Evolutionary conservation across 2,113 vertebrate species (phyloP), one percentile per base, ranked within the genome.

Genomic region (Crotophaga sulcirostris): DNA sequence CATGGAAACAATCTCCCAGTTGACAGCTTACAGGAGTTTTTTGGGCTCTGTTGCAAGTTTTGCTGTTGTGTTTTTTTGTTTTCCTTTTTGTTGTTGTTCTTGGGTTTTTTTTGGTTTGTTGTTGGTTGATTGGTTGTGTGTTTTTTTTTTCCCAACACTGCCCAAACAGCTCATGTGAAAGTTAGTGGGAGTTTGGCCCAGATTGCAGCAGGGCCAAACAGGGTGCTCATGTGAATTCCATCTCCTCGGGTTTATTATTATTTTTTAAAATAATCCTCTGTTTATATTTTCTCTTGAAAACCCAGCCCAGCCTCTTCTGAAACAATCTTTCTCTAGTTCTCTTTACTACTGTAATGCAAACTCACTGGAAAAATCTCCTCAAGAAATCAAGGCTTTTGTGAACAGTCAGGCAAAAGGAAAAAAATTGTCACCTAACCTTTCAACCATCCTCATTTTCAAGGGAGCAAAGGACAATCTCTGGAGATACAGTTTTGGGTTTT

Each of bases 381-480:
- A 23, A 97, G 93, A 96, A 97, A 96, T 90, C 91, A 84, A 93
- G 58, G 88, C 79, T 90, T 90, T 94, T 92, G 75, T 95, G 92
- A 95, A 60, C 40, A 49, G 9, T 89, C 54, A 82, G 74, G 70
- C 2, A 0, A 44, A 93, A 89, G 87, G 79, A 85, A 67, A 87
- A 87, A 96, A 96, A 97, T 96, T 89, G 92, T 94, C 1, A 0
- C 96, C 93, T 94, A 90, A 92, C 92, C 96, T 90, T 92, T 74
- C 80, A 89, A 68, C 56, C 60, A 51, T 84, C 68, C 83, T 87
- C 83, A 64, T 95, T 93, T 97, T 87, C 96, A 79, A 54, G 69
- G 64, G 66, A 87, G 96, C 80, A 96, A 92, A 95, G 86, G 90
- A 92, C 86, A 82, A 34, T 75, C 90, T 94, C 94, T 87, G 86